Conservation (phyloP, 2,113 vertebrate species). For the Psittacula cyanocephala region DNA sequence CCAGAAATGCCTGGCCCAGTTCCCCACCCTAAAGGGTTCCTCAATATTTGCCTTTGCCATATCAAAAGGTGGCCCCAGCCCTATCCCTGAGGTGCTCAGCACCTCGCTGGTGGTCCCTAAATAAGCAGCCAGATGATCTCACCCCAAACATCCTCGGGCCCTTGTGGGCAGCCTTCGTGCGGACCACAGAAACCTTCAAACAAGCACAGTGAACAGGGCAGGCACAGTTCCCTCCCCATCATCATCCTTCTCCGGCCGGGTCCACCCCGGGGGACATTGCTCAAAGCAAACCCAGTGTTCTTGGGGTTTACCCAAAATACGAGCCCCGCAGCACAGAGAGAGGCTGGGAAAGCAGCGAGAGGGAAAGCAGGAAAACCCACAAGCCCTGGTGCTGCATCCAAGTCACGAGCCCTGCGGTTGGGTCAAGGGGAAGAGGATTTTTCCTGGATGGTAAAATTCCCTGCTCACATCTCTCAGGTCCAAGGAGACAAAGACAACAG, state of each 20-base stretch:
- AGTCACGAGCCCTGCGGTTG: not conserved
- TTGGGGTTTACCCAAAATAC: not conserved
- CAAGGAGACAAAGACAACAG: not conserved
- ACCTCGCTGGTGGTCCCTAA: constrained; percentile 64
- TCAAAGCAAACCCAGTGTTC: constrained; percentile 50
- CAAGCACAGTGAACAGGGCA: constrained; percentile 12
- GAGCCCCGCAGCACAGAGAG: not conserved
- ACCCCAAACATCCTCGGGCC: constrained; percentile 20
- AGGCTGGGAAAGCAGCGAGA: not conserved
- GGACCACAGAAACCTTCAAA: constrained; percentile 72
- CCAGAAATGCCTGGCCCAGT: not conserved
- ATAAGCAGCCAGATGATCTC: not conserved
- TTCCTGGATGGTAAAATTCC: not conserved
- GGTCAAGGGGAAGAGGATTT: not conserved
- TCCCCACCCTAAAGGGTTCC: not conserved
- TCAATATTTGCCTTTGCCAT: constrained; percentile 37
- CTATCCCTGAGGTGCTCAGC: not conserved
- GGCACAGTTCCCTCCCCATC: not conserved
- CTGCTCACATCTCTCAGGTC: not conserved
- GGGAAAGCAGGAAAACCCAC: not conserved
- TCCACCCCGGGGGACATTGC: constrained; percentile 32
- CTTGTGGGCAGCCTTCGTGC: not conserved
- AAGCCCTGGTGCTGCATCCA: not conserved
- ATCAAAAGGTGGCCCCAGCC: constrained; percentile 37
- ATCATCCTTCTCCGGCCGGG: not conserved